Percentiles rank a stretch among this genome's conserved stretches.
Conservation (phyloP, 2,888 invertebrate species). For the Limenitis camilla region DNA sequence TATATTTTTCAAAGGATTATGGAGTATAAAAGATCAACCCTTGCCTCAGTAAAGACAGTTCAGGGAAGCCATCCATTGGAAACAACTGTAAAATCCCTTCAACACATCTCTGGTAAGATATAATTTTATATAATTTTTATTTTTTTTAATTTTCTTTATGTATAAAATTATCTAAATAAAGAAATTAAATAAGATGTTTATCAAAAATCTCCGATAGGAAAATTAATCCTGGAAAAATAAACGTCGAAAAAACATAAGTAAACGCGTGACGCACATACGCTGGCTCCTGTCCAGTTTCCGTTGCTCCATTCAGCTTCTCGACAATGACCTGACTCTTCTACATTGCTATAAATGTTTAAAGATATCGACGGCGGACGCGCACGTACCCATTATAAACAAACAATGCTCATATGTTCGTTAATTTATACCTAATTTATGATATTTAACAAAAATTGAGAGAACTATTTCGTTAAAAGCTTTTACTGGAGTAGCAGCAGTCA, state of each 20-base stretch:
- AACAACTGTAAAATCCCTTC: conserved; percentile 28
- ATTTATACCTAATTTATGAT: no score
- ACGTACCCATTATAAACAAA: no score
- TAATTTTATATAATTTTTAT: background rate
- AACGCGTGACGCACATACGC: conserved; percentile 55
- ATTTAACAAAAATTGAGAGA: no score
- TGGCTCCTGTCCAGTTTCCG: conserved; percentile 64
- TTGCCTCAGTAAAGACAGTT: conserved; percentile 42
- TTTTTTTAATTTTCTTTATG: no score
- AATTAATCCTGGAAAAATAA: no score
- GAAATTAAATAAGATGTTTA: no score
- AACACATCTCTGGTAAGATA: conserved; percentile 32
- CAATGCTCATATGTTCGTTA: no score
- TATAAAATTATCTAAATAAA: no score
- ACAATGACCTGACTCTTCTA: conserved; percentile 61
- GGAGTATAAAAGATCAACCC: conserved; percentile 49
- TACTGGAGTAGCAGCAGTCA: no score
- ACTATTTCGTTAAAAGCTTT: no score
- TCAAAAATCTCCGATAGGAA: no score
- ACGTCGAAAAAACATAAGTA: conserved; percentile 43
- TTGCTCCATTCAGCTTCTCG: conserved; percentile 63
- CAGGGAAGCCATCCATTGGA: conserved; percentile 41
- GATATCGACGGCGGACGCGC: no score
- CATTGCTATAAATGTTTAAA: conserved; percentile 21
- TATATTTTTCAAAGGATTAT: conserved; percentile 9